phyloP scores from a whole-genome alignment of 53 echinoderm and acorn worm species.

The Luidia sarsii region DNA sequence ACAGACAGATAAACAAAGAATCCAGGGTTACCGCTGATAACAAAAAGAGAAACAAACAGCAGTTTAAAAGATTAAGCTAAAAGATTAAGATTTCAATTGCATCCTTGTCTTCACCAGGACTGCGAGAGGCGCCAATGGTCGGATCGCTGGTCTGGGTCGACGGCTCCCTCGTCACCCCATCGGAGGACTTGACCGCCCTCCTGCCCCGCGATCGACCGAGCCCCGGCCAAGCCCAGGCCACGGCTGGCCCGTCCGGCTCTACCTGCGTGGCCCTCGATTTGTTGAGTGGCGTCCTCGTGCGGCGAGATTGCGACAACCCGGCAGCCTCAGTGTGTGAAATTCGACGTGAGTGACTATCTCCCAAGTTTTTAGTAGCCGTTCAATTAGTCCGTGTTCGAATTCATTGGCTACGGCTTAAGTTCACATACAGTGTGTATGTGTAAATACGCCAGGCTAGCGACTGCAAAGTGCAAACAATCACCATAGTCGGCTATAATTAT shows the following conservation, averaged over 20 bases:
- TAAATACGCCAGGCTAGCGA: too few species aligned
- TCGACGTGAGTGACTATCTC: conserved; percentile 41
- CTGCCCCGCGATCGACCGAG: neutral
- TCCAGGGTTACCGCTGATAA: too few species aligned
- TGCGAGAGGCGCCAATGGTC: conserved; percentile 37
- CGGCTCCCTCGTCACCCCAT: conserved; percentile 1
- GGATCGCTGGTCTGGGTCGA: conserved; percentile 48
- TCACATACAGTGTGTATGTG: too few species aligned
- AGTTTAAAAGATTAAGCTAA: too few species aligned
- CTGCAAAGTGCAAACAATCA: too few species aligned
- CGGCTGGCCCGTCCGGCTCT: neutral
- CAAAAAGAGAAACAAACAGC: too few species aligned
- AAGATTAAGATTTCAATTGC: too few species aligned
- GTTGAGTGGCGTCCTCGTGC: neutral
- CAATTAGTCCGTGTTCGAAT: too few species aligned
- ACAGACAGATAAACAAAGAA: too few species aligned
- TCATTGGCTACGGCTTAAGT: too few species aligned
- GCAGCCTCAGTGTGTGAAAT: conserved; percentile 1
- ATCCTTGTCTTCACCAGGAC: conserved; percentile 1
- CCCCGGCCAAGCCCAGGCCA: neutral
- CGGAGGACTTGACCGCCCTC: neutral
- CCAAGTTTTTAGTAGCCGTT: too few species aligned
- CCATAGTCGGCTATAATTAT: too few species aligned
- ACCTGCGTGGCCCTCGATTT: neutral
- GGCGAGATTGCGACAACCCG: neutral